These are phyloP conservation scores for Polydrusus tereticollis DNA, from an alignment of 2,888 invertebrate species.

Conservation along the genomic window DNA sequence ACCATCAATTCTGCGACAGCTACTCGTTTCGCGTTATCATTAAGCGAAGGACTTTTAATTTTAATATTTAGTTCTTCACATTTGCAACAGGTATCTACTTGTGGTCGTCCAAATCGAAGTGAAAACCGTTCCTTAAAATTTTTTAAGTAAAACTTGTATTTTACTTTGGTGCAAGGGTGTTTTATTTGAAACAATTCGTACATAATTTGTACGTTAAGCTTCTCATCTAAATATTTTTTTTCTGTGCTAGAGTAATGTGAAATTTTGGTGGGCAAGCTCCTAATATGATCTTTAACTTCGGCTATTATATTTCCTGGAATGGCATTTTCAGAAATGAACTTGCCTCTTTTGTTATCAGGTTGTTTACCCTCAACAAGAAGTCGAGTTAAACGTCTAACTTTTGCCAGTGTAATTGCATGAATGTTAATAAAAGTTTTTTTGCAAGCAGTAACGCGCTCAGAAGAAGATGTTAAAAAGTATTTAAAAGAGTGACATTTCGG, in stretches of 20 bases:
- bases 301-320: slow-evolving; percentile 17
- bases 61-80: too few species aligned
- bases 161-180: neutral
- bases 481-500: slow-evolving; percentile 6
- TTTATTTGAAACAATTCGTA: slow-evolving; percentile 34
- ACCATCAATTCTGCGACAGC: slow-evolving; percentile 8
- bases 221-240: slow-evolving; percentile 37
- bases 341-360: slow-evolving; percentile 2
- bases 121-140: slow-evolving; percentile 11
- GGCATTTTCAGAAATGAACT: slow-evolving; percentile 6
- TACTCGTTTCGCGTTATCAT: too few species aligned
- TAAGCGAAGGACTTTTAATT: too few species aligned
- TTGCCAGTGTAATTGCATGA: slow-evolving; percentile 11
- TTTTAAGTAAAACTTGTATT: slow-evolving; percentile 16
- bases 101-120: slow-evolving; percentile 15
- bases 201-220: slow-evolving; percentile 39
- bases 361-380: slow-evolving; percentile 15
- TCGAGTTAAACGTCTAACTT: slow-evolving; percentile 5
- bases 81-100: too few species aligned
- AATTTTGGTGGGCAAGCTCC: slow-evolving; percentile 31
- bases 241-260: slow-evolving; percentile 28
- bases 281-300: slow-evolving; percentile 44
- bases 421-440: slow-evolving; percentile 13
- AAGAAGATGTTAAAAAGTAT: slow-evolving; percentile 16
- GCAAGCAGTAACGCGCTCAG: neutral